Base-by-base conservation (phyloP, 2,797 vertebrate genomes). In the Cacajao melanocephalus region DNA sequence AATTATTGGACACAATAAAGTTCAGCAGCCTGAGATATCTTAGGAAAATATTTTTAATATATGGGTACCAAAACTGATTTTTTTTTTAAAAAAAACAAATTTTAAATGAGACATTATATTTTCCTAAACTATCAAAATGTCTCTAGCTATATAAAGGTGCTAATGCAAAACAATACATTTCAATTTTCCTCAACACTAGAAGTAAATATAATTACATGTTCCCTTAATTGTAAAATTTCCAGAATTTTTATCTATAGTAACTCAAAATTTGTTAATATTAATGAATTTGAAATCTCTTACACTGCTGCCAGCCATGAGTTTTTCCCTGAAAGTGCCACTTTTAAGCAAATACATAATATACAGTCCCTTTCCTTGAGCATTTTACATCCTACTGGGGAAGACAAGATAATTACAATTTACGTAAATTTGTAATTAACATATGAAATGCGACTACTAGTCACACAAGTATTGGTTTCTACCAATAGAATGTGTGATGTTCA, bases 21-120 rank as follows among this genome's bases (percentile, higher is more conserved):
- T 72, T 88, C n/a, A 91, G 15, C 0, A 58, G 9, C 50, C 67
- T 73, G 75, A 0, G 58, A 55, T 19, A 87, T 19, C 46, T 92
- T 39, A 80, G 76, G 52, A 81, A 96, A 95, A 48, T 46, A 70
- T 85, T 80, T 92, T 92, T 90, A 86, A 82, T 78, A 61, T 61
- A 67, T 26, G 4, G 44, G 33, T 44, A 94, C 4, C 30, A 44
- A 67, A 73, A 12, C 26, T 58, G n/a, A 76, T 3, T 15, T 0
- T 44, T 57, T 52, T 44, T 55, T 4, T 2, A 70, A 85, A 24
- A 19, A 46, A 93, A 50, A n/a, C 13, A 64, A 44, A 58, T 70
- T 78, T 39, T 48, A 91, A 94, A 81, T 39, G 20, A 80, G 10
- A 22, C 20, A 57, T 30, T 85, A n/a, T 33, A 44, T 46, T 70